Conservation (phyloP, 2,113 vertebrate species). For the Machaerirhynchus nigripectus region DNA sequence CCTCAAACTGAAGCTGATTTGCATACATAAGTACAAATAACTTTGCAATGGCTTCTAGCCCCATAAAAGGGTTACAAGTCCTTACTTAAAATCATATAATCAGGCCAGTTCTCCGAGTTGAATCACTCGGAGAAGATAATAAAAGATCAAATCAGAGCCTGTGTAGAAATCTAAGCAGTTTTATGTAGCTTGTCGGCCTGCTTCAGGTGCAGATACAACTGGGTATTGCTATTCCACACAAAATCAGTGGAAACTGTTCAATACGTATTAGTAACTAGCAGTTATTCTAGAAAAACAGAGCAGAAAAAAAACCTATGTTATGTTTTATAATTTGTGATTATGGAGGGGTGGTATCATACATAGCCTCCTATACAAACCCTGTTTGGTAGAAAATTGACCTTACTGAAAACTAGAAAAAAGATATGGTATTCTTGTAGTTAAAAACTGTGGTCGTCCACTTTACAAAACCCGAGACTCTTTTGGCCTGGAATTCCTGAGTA, state of each 20-base stretch:
- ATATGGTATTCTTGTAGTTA: background rate
- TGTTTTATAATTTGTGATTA: background rate
- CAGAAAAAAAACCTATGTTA: background rate
- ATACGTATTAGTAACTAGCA: background rate
- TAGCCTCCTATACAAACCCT: background rate
- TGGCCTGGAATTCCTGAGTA: background rate
- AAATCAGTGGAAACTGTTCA: background rate
- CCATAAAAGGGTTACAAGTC: background rate
- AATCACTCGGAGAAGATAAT: background rate
- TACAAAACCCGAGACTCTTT: background rate
- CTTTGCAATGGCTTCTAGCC: background rate
- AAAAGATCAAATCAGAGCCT: background rate
- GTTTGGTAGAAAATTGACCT: background rate
- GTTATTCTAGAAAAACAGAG: background rate
- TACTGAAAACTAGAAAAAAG: background rate
- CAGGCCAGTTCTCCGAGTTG: background rate
- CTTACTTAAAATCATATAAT: background rate
- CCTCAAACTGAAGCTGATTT: constrained; percentile 17
- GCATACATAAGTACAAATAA: background rate
- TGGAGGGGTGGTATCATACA: background rate
- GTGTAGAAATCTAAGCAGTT: background rate
- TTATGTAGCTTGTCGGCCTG: background rate
- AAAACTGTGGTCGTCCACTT: background rate
- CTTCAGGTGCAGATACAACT: background rate
- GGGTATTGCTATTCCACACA: background rate